A percentile compares a stretch with the other conserved stretches of the same genome.
Conservation (phyloP, 30 jellyfish, hydroid and myxozoan genomes). For the Aurelia sp. region DNA sequence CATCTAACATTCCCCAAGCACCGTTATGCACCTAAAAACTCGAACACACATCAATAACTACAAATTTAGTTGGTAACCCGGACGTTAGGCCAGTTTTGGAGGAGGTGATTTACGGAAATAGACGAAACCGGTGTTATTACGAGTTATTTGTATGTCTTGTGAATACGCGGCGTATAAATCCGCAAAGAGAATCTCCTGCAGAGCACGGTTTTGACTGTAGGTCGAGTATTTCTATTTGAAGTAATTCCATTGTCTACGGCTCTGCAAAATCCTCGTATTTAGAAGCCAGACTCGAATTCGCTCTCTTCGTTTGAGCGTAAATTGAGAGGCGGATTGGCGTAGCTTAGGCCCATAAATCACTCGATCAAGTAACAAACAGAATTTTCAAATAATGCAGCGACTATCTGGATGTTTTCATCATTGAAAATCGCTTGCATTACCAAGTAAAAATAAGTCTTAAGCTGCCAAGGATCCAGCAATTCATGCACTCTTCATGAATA, state of each 20-base stretch:
- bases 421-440: no score
- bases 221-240: constrained; percentile 67
- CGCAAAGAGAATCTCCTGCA: constrained; percentile 82
- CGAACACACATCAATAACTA: no score
- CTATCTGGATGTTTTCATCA: no score
- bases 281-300: constrained; percentile 56
- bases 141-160: constrained; percentile 18
- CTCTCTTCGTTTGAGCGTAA: constrained; percentile 38
- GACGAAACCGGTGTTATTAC: neutral
- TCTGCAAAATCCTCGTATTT: constrained; percentile 25
- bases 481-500: no score
- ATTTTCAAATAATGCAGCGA: no score
- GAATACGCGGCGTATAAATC: constrained; percentile 73
- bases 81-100: neutral
- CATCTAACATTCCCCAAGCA: neutral
- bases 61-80: no score
- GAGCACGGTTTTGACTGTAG: constrained; percentile 83
- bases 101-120: neutral
- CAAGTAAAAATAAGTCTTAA: no score
- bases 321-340: constrained; percentile 28
- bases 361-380: neutral
- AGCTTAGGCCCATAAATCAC: constrained; percentile 15
- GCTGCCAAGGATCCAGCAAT: no score
- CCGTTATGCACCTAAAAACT: no score
- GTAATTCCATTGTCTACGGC: constrained; percentile 73